Percentiles rank a stretch among this genome's conserved stretches.
phyloP scores from a whole-genome alignment of 2,113 vertebrate genomes.

The Pipa parva region DNA sequence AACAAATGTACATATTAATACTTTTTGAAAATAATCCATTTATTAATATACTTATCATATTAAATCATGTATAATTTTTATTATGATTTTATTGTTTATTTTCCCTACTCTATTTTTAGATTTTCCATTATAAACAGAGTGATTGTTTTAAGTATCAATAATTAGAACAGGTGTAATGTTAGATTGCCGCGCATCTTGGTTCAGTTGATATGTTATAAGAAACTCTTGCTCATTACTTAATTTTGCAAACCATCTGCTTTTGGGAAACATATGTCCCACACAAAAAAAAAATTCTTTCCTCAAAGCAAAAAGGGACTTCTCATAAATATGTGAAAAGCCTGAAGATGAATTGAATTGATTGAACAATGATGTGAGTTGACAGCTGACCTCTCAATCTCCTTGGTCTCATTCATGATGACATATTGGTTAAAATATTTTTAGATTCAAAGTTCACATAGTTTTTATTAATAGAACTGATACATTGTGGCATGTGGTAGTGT shows the following conservation, averaged over 20 bases:
- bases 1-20: too few relatives aligned
- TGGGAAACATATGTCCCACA: conserved; percentile 51
- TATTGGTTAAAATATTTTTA: not conserved
- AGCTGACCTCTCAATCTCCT: conserved; percentile 9
- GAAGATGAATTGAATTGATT: conserved; percentile 23
- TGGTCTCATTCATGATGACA: conserved; percentile 5
- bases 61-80: conserved; percentile 10
- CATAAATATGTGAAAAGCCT: conserved; percentile 20
- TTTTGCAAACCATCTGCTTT: conserved; percentile 58
- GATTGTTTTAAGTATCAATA: conserved; percentile 58
- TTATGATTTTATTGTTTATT: conserved; percentile 22
- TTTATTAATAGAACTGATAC: too few relatives aligned
- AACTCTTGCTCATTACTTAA: conserved; percentile 59
- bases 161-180: conserved; percentile 57
- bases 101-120: conserved; percentile 18
- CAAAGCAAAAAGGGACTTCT: conserved; percentile 39
- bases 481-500: too few relatives aligned
- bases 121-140: conserved; percentile 47
- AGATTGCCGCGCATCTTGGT: conserved; percentile 54
- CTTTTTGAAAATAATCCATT: too few relatives aligned
- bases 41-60: too few relatives aligned
- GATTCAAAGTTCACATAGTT: too few relatives aligned
- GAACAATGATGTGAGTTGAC: conserved; percentile 1
- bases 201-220: conserved; percentile 52
- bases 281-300: conserved; percentile 31